These are phyloP conservation scores for Etheostoma cragini DNA, from an alignment of 2,113 vertebrate species.

Conservation along the genomic window DNA sequence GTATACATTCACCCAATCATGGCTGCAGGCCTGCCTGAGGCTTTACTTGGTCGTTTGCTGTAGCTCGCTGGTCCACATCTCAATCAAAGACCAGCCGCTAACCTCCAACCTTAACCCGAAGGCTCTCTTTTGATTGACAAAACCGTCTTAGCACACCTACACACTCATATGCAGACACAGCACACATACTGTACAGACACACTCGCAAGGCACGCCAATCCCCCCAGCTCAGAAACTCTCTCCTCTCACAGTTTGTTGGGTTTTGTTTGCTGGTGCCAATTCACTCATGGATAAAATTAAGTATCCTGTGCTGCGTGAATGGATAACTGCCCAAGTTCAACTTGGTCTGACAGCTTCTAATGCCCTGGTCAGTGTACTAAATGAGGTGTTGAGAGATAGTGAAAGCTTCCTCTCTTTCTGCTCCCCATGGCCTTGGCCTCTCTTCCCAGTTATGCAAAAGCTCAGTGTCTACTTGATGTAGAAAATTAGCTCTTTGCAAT, in stretches of 20 bases:
- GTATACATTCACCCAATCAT: constrained; percentile 33
- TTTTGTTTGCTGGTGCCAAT: constrained; percentile 59
- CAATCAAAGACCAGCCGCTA: constrained; percentile 27
- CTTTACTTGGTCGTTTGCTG: constrained; percentile 26
- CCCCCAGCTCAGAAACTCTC: constrained; percentile 7
- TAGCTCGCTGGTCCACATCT: neutral
- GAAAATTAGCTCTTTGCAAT: neutral
- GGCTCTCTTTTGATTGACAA: constrained; percentile 28
- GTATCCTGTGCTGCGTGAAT: constrained; percentile 72
- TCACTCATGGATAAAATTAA: constrained; percentile 83
- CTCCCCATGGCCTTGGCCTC: constrained; percentile 21
- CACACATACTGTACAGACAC: constrained; percentile 2
- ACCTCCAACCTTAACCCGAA: constrained; percentile 37
- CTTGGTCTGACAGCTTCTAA: constrained; percentile 73
- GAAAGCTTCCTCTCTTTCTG: constrained; percentile 25
- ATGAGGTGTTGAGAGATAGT: constrained; percentile 59
- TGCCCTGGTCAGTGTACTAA: constrained; percentile 67
- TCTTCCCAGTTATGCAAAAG: constrained; percentile 2
- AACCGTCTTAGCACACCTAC: constrained; percentile 19
- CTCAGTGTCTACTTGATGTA: neutral
- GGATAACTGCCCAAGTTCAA: constrained; percentile 76
- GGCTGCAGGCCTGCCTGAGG: constrained; percentile 45
- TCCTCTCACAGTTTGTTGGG: constrained; percentile 15
- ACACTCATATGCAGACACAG: constrained; percentile 33
- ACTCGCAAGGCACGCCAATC: constrained; percentile 7